Evolutionary conservation across 2,113 vertebrate species (phyloP).

Genomic region (Gadus macrocephalus): DNA sequence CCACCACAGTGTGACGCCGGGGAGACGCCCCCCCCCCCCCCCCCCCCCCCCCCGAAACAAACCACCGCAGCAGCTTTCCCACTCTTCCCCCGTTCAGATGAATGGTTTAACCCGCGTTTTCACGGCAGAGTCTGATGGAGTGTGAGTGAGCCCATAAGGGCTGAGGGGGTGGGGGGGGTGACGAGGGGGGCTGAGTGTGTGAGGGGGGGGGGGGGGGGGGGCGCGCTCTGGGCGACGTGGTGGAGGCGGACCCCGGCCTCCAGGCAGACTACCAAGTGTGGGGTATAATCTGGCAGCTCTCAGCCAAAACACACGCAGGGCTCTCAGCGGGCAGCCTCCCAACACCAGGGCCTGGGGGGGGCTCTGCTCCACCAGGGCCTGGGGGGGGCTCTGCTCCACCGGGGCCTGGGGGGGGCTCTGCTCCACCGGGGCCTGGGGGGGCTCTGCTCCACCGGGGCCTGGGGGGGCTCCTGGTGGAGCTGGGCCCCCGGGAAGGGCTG

Average conservation of each 20-base stretch:
- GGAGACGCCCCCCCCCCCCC: too few species aligned
- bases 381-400: too few species aligned
- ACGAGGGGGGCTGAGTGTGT: too few species aligned
- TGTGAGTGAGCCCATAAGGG: too few species aligned
- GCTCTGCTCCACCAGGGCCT: conserved; percentile 59
- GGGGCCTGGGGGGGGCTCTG: conserved; percentile 61
- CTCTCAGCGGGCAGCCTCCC: conserved; percentile 70
- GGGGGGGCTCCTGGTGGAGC: conserved; percentile 68
- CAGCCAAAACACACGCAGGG: conserved; percentile 66
- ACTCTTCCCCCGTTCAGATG: too few species aligned
- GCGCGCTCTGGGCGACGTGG: background rate
- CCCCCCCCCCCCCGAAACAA: too few species aligned
- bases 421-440: conserved; percentile 60
- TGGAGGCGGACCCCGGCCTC: conserved; percentile 44
- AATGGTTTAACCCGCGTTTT: too few species aligned
- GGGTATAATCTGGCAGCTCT: conserved; percentile 68
- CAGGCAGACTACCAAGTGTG: conserved; percentile 64
- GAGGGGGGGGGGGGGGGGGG: background rate
- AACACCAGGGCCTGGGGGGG: conserved; percentile 63
- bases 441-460: too few species aligned
- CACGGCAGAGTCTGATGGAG: too few species aligned
- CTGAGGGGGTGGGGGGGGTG: too few species aligned
- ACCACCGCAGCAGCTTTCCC: too few species aligned
- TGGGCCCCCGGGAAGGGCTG: conserved; percentile 58
- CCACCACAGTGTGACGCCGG: too few species aligned